Conservation (phyloP, 1,140 invertebrate genomes). For the Pseudomyrmex flavicornis region DNA sequence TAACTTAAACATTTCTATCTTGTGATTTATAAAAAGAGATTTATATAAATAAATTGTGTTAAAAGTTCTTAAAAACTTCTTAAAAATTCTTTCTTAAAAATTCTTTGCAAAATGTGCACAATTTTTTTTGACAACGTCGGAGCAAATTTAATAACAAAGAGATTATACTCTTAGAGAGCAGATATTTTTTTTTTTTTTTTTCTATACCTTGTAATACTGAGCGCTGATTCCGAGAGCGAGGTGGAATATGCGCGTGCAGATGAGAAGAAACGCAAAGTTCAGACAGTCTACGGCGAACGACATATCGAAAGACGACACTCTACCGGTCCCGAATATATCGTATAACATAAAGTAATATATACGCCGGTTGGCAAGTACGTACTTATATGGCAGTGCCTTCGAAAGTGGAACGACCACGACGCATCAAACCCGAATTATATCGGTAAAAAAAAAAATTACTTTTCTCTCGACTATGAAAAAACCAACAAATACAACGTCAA, state of each 20-base stretch:
- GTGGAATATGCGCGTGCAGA: slow-evolving; percentile 77
- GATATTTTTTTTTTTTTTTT: neutral
- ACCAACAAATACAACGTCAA: neutral
- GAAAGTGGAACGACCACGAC: slow-evolving; percentile 47
- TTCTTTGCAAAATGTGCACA: slow-evolving; percentile 7
- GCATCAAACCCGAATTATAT: slow-evolving; percentile 28
- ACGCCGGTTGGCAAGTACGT: slow-evolving; percentile 18
- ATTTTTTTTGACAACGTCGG: neutral
- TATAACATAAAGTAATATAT: slow-evolving; percentile 36
- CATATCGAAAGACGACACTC: slow-evolving; percentile 61
- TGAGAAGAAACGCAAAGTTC: slow-evolving; percentile 76
- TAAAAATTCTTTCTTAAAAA: neutral
- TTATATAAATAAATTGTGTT: no score
- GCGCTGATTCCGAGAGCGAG: slow-evolving; percentile 78
- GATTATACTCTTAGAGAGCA: no score
- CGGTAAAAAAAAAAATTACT: neutral
- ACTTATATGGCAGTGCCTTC: slow-evolving; percentile 54
- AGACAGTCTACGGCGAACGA: slow-evolving; percentile 76
- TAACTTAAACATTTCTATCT: neutral
- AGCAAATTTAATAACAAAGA: neutral
- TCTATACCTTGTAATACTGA: slow-evolving; percentile 77
- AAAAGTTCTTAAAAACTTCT: neutral
- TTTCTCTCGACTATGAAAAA: neutral
- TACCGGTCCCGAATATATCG: neutral
- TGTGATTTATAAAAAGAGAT: neutral